Conservation (phyloP, 1,140 invertebrate species). For the Papilio dardanus region DNA sequence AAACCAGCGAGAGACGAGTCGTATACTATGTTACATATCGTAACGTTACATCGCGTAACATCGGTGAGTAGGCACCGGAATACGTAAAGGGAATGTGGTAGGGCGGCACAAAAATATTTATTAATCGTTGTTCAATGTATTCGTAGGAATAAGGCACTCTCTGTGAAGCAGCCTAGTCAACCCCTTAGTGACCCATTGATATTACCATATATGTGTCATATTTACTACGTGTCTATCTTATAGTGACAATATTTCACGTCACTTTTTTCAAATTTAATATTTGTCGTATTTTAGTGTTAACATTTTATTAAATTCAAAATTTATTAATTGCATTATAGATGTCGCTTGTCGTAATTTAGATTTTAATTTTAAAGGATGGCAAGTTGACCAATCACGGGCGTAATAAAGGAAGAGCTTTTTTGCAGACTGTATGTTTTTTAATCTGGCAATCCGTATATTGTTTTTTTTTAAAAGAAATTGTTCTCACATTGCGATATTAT, state of each 20-base stretch:
- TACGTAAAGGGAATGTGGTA: constrained; percentile 36
- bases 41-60: too few relatives aligned
- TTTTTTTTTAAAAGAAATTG: too few relatives aligned
- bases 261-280: neutral
- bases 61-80: too few relatives aligned
- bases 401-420: neutral
- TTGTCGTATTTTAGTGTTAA: neutral
- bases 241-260: neutral
- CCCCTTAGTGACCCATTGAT: constrained; percentile 46
- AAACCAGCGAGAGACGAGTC: too few relatives aligned
- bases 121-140: constrained; percentile 54
- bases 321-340: neutral
- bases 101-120: constrained; percentile 60
- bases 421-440: neutral
- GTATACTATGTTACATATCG: too few relatives aligned
- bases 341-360: neutral
- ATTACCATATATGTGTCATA: constrained; percentile 11
- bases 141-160: constrained; percentile 58
- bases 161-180: constrained; percentile 71
- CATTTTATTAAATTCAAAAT: neutral
- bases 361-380: neutral
- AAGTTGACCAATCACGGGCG: neutral
- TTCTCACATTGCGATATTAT: neutral
- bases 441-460: neutral
- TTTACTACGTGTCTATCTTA: neutral